Conservation (phyloP, 1,140 invertebrate species). For the Oppia nitens region DNA sequence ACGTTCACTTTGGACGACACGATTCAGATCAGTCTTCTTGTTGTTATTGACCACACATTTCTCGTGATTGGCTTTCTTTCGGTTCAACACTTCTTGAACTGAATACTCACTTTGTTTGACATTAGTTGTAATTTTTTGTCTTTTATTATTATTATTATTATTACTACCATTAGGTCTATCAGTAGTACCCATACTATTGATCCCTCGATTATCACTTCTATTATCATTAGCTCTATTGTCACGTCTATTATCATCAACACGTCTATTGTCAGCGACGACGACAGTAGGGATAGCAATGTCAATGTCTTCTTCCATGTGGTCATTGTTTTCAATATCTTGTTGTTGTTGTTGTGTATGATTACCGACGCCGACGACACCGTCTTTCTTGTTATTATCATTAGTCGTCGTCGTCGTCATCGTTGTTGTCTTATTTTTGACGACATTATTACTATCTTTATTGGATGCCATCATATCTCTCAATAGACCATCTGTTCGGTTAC, state of each 20-base stretch:
- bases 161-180: background rate
- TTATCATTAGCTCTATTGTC: background rate
- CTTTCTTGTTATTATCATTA: too few relatives aligned
- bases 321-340: too few relatives aligned
- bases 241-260: background rate
- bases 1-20: background rate
- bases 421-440: background rate
- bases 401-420: background rate
- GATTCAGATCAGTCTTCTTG: too few relatives aligned
- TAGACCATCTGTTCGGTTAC: background rate
- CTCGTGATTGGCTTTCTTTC: background rate
- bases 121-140: background rate
- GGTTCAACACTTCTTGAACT: background rate
- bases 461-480: background rate
- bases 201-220: too few relatives aligned
- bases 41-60: background rate
- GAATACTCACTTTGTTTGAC: background rate
- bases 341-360: too few relatives aligned
- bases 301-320: too few relatives aligned
- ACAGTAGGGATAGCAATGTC: too few relatives aligned
- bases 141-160: background rate
- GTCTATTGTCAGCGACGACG: too few relatives aligned
- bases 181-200: background rate
- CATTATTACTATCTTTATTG: too few relatives aligned
- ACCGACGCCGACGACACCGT: too few relatives aligned